Evolutionary conservation across 2,888 invertebrate species (phyloP), one percentile per base, ranked within the genome.

Genomic region (Nymphalis c-album): DNA sequence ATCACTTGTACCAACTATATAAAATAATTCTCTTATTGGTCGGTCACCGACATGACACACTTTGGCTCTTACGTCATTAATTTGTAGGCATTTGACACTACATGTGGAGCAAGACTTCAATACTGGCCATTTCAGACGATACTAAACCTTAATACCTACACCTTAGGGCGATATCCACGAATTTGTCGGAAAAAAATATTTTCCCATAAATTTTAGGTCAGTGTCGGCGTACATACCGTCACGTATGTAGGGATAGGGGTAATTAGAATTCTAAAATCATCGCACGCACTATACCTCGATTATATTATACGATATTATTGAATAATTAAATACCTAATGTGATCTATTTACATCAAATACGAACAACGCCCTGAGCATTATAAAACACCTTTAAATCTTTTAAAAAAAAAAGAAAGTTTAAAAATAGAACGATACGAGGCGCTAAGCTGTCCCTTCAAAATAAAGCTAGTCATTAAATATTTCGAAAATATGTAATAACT

Each of bases 401-500:
- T n/a, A n/a, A n/a, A 66, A 59, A 64, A 69, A 67, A 71, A 70
- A 45, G 50, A 55, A 53, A 53, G 53, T 53, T 55, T 31, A 58
- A 63, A 67, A 64, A 70, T 64, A 69, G 63, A 55, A 31, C 53
- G 26, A 67, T 82, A 82, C 83, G 82, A 86, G 88, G 86, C 87
- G 88, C 85, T 86, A 86, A 87, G 84, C 87, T 83, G 82, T 84
- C 88, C 87, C 75, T 63, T 72, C 73, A 69, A 76, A 74, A 74
- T 74, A 73, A 76, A 74, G 71, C 74, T 76, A 73, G 73, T 71
- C 76, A 78, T 78, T 77, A 77, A 73, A 77, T 76, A 76, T 77
- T 76, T 75, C 74, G 88, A 89, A 90, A 90, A 91, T 85, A 83
- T 86, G 88, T 92, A 92, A 92, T 92, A 85, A 92, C 90, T 90